phyloP scores from a whole-genome alignment of 2,888 invertebrate genomes.

The Gastracanthus pulcherrimus region DNA sequence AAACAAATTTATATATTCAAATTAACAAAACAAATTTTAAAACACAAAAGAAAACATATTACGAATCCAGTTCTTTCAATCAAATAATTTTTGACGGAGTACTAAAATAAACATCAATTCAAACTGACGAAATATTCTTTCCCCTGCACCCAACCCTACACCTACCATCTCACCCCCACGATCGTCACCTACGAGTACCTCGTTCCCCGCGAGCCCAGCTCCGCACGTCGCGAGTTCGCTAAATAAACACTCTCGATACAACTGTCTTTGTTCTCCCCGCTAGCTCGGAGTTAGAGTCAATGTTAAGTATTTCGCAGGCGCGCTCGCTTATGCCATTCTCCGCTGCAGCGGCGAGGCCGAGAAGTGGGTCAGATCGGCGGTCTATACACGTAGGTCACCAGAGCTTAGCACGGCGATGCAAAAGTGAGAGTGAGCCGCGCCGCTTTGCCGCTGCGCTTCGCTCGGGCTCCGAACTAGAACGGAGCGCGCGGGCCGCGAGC shows the following conservation, averaged over 20 bases:
- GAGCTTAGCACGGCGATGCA: constrained; percentile 61
- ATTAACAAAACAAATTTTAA: no score
- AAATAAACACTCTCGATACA: neutral
- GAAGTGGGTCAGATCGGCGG: constrained; percentile 66
- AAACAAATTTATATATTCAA: no score
- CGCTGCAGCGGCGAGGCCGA: constrained; percentile 32
- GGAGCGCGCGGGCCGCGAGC: constrained; percentile 33
- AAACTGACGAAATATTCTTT: no score
- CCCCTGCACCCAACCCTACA: no score
- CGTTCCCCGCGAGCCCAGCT: no score
- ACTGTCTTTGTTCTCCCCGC: constrained; percentile 39
- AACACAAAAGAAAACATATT: no score
- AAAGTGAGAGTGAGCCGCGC: constrained; percentile 70
- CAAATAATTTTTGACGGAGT: no score
- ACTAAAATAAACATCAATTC: no score
- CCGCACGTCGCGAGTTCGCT: neutral
- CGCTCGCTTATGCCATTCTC: constrained; percentile 32
- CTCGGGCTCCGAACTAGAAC: constrained; percentile 64
- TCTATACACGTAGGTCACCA: constrained; percentile 66
- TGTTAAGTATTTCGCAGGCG: constrained; percentile 35
- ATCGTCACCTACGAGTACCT: no score
- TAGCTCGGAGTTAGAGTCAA: constrained; percentile 27
- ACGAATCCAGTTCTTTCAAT: no score
- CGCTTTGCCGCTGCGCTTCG: constrained; percentile 10
- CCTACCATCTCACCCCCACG: no score